Base-by-base conservation (phyloP, 2,797 vertebrate species). In the Crocodylus rhombifer region DNA sequence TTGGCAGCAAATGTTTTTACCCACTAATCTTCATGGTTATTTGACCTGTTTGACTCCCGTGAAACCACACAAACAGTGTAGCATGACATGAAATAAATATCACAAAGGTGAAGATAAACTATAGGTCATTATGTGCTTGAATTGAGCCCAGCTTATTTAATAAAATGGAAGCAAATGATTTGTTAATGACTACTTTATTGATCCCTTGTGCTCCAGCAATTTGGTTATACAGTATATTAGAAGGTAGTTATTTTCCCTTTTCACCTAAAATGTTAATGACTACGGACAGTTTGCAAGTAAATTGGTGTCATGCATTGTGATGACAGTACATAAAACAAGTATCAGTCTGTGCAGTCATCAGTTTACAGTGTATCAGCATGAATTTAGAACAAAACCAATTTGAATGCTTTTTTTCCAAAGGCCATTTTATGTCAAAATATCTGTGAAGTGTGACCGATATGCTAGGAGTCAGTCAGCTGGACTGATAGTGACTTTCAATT, bases 221-320 rank as follows among this genome's bases (percentile, higher is more conserved):
- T 93, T 93, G 87, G 67, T 83, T 90, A 28, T 58, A 80, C 65
- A 80, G 81, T 84, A 58, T 81, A 65, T 93, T 93, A 93, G 30
- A 84, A 95, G 71, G 51, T 93, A 94, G 94, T 97, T 97, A 90
- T 93, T 94, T 96, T 94, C 80, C 73, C 91, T 73, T 90, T 91
- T 57, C 63, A 84, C 77, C 95, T 89, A 86, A 62, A 95, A 93
- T 81, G 82, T 55, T 94, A 94, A 92, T 94, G 86, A 95, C 92
- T 82, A 93, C 18, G 56, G 82, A 73, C 55, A 67, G 8, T 85
- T 93, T 92, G 84, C 67, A 87, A 93, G 42, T 33, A 80, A 88
- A 93, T 92, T 89, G 71, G 56, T 92, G 96, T 89, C 82, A 82
- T 1, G 0, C 30, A 10, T 84, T 84, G 55, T 81, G 89, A 8